Base-by-base conservation (phyloP, 2,888 invertebrate species). In the Ashinkailepas kermadecensis region DNA sequence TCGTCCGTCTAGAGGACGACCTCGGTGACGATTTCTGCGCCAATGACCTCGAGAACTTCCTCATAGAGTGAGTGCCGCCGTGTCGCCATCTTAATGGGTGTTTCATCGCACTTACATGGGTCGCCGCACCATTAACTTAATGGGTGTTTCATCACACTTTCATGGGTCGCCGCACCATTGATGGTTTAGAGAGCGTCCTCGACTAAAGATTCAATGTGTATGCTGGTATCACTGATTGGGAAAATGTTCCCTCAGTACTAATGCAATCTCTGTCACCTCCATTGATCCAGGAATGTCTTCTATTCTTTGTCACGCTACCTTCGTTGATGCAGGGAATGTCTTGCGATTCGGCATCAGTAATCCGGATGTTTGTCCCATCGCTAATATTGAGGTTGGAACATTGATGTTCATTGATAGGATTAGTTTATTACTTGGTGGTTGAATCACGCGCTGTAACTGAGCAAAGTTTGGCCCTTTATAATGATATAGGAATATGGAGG, bases 11-110 rank as follows among this genome's bases (percentile, higher is more conserved):
- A 21, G 92, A 93, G 0, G 93, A 95, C 86, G 95, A 95, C 86
- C 90, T 99, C 81, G 96, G 97, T 0, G 92, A 92, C 86, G 95
- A 97, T 86, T 98, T 98, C 88, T 95, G 91, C 88, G 91, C 94
- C 8, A 92, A 92, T 62, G 97, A 98, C 88, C 92, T 99, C 25
- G 96, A 97, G 89, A 91, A 92, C 85, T 97, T 94, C 88, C 90
- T 99, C 10, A 92, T 94, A 83, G 97, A 97, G 84, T 84, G 78
- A 83, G 84, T 84, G 67, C 12, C 23, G 12, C 39, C 39, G 4
- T 39, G 39, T 4, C 39, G 39, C 39, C 39, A 39, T 39, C 39
- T 39, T 39, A 39, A 39, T 39, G 39, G 39, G 39, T 39, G 39
- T 39, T 39, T 39, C 39, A 64, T 2, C n/a, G 9, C n/a, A n/a